Evolutionary conservation across 2,888 invertebrate species (phyloP), one percentile per base, ranked within the genome.

Genomic region (Euproctis similis): DNA sequence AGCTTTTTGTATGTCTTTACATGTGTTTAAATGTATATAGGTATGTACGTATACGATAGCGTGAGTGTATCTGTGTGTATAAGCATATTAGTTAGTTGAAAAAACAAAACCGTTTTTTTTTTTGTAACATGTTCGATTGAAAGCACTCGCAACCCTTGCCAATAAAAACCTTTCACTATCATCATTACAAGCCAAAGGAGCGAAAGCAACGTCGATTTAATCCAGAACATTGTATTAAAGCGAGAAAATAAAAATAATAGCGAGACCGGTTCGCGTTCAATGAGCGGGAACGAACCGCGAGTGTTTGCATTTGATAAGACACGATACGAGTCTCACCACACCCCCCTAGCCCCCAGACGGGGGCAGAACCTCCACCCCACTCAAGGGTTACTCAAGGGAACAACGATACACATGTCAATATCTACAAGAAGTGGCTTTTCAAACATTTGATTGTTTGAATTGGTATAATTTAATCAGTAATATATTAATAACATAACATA

Each of bases 261-360:
- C 43, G 53, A 51, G 34, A 34, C 28, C 59, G 46, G 59, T 68
- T 53, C 53, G 61, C 68, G 72, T 70, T 59, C 80, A 81, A 76
- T 74, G 78, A 70, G 69, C 70, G 78, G 78, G 72, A 76, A 77
- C 71, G 67, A 50, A 48, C 49, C 56, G 58, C 65, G 78, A 78
- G 82, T 82, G 82, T 81, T 76, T 71, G 72, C 72, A 69, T 72
- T 75, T 75, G 82, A 82, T 82, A 82, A 82, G 81, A 46, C 49
- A 51, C 43, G 55, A 58, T 46, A 45, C 45, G 30, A n/a, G n/a
- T n/a, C n/a, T n/a, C n/a, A n/a, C 32, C 47, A 34, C 39, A 46
- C 39, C 43, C 34, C 46, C 43, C 42, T 33, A 9, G 12, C n/a
- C 30, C 47, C 23, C 12, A 12, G 11, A 21, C 21, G 11, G 10